A percentile compares a stretch with the other conserved stretches of the same genome.
Evolutionary conservation across 2,113 vertebrate species (phyloP).

Genomic region (Saccopteryx bilineata): DNA sequence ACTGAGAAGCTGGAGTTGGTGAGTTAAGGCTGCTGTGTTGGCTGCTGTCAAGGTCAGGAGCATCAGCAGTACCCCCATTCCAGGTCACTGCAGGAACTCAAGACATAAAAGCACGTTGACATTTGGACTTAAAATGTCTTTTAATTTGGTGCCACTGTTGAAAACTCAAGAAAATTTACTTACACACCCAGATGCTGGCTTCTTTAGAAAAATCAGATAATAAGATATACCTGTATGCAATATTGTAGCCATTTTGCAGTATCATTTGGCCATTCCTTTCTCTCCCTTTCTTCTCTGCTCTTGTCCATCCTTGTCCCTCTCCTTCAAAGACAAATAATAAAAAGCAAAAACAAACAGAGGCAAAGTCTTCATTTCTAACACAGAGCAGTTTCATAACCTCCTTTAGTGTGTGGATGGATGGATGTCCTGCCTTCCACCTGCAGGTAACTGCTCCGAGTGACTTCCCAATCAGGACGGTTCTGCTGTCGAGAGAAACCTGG

Average conservation of each 20-base stretch:
- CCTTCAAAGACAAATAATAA: background rate
- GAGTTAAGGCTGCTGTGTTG: fast-evolving
- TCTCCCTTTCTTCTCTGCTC: background rate
- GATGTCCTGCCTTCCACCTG: fast-evolving
- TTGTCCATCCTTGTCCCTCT: fast-evolving
- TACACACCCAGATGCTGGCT: background rate
- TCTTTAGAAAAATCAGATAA: background rate
- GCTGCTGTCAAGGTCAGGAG: background rate
- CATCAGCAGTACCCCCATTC: background rate
- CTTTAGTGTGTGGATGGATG: fast-evolving
- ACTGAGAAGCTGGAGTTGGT: background rate
- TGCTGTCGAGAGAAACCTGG: fast-evolving
- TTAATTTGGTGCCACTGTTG: background rate
- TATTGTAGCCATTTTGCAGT: fast-evolving
- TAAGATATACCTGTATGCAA: fast-evolving
- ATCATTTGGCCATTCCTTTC: fast-evolving
- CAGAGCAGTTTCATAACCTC: fast-evolving
- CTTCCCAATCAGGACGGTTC: no score
- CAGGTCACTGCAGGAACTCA: background rate
- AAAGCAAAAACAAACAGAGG: background rate
- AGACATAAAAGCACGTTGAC: fast-evolving
- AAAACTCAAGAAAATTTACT: background rate
- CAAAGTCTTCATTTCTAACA: fast-evolving
- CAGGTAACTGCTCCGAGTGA: background rate
- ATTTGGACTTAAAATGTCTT: background rate